Percentiles rank a stretch among this genome's conserved stretches.
These are phyloP conservation scores for Dinocampus coccinellae DNA, from an alignment of 2,888 invertebrate genomes.

Conservation along the genomic window DNA sequence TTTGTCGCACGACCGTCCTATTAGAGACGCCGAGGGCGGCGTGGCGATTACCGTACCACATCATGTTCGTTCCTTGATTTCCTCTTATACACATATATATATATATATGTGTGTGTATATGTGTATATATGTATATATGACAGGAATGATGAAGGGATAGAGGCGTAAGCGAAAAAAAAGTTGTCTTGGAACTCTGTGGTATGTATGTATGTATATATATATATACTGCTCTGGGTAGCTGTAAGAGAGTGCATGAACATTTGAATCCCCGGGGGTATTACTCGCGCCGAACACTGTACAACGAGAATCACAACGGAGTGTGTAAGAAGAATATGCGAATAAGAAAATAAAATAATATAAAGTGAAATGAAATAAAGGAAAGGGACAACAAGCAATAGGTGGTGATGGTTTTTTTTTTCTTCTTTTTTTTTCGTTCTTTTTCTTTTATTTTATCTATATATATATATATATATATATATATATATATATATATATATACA, in stretches of 20 bases:
- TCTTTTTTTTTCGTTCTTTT: no score
- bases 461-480: no score
- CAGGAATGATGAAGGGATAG: not conserved
- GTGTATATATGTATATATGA: not conserved
- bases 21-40: conserved; percentile 53
- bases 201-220: not conserved
- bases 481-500: no score
- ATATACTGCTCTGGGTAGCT: not conserved
- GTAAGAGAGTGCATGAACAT: not conserved
- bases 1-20: conserved; percentile 60
- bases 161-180: not conserved
- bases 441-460: no score
- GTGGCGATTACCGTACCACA: conserved; percentile 50
- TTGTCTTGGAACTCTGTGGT: conserved; percentile 3
- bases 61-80: not conserved
- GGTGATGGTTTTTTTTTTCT: no score
- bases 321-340: not conserved
- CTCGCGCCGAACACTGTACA: conserved; percentile 20
- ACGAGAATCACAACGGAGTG: conserved; percentile 13
- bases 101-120: no score
- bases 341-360: not conserved
- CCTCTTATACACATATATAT: no score
- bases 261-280: conserved; percentile 15
- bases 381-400: not conserved
- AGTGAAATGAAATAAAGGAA: not conserved